Conservation (phyloP, 2,797 vertebrate genomes). For the Botia almorhae region DNA sequence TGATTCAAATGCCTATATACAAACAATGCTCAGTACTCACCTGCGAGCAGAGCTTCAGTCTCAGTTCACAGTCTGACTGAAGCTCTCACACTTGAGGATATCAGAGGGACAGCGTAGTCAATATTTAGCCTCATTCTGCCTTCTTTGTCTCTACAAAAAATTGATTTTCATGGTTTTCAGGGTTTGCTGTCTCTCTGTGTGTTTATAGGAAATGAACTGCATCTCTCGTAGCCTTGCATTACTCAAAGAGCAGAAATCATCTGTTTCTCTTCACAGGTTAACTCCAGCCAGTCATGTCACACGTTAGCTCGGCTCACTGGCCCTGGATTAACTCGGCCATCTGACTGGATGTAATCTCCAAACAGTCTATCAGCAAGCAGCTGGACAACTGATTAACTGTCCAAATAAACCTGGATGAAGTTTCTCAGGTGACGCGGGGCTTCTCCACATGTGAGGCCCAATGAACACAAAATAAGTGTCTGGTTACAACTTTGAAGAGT, state of each 20-base stretch:
- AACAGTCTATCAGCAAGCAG: conserved; percentile 43
- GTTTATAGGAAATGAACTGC: conserved; percentile 44
- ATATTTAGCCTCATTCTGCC: conserved; percentile 64
- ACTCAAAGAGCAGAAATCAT: background rate
- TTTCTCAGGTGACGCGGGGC: conserved; percentile 25
- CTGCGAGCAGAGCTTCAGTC: conserved; percentile 28
- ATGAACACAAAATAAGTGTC: conserved; percentile 38
- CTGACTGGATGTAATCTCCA: conserved; percentile 52
- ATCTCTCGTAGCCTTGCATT: conserved; percentile 30
- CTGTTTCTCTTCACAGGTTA: no score
- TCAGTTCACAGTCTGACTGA: conserved; percentile 55
- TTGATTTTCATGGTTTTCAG: conserved; percentile 61
- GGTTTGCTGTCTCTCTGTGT: conserved; percentile 34
- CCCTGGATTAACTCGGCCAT: conserved; percentile 52
- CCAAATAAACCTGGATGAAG: conserved; percentile 43
- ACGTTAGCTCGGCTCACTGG: conserved; percentile 69
- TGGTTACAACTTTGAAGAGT: conserved; percentile 37
- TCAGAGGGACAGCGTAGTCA: conserved; percentile 51
- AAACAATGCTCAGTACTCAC: conserved; percentile 47
- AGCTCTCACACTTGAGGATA: conserved; percentile 47
- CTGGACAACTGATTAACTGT: conserved; percentile 57
- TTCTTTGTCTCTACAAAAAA: conserved; percentile 22
- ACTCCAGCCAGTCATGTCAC: no score
- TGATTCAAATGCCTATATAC: conserved; percentile 40
- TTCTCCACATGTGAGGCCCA: conserved; percentile 23